Percentiles rank a stretch among this genome's conserved stretches.
These are phyloP conservation scores for Aleadryas rufinucha DNA, from an alignment of 2,113 vertebrate genomes.

Conservation along the genomic window DNA sequence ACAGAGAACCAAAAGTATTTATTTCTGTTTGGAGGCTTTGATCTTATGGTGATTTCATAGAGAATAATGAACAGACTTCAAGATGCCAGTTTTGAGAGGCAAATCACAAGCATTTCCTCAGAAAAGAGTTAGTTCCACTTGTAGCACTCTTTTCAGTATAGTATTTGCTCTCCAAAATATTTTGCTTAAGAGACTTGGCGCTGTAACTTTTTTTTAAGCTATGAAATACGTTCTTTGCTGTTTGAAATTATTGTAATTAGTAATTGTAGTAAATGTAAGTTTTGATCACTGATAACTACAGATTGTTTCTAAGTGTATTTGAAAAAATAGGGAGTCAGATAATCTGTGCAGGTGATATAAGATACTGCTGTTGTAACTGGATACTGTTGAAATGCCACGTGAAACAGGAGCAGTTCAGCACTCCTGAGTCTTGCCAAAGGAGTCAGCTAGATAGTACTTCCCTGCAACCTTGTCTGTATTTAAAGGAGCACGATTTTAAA, in stretches of 20 bases:
- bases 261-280: neutral
- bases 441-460: too few species aligned
- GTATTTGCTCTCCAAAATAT: neutral
- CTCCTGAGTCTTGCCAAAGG: rapidly evolving
- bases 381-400: neutral
- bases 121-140: neutral
- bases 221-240: neutral
- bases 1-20: neutral
- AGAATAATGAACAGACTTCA: slow-evolving; percentile 36
- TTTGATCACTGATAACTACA: neutral
- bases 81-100: slow-evolving; percentile 2
- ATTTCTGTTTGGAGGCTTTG: neutral
- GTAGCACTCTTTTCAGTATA: neutral
- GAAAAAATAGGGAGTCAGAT: neutral
- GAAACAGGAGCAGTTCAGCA: rapidly evolving
- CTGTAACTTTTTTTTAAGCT: neutral
- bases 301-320: neutral
- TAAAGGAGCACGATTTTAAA: neutral
- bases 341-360: neutral
- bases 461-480: rapidly evolving
- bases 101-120: slow-evolving; percentile 9
- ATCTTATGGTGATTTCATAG: neutral
- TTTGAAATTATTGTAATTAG: neutral
- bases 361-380: rapidly evolving
- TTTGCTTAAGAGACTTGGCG: neutral